Evolutionary conservation across 2,797 vertebrate genomes (phyloP).

Genomic region (Rhincodon typus): DNA sequence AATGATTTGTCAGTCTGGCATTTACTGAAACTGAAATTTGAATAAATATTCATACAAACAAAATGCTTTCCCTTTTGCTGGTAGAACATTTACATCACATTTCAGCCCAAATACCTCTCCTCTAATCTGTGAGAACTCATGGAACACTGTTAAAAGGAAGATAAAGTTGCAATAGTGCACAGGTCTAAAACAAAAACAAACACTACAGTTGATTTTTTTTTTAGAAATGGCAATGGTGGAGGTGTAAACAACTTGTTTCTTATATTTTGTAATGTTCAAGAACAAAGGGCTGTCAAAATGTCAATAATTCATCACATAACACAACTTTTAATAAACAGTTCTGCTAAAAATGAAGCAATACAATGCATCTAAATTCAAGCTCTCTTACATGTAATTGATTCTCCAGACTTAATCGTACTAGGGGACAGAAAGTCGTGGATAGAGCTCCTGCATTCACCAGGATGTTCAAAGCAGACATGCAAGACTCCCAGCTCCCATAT

Average conservation of each 20-base stretch:
- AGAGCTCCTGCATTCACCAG: not conserved
- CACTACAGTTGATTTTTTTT: not conserved
- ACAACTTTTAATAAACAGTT: not conserved
- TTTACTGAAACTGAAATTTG: not conserved
- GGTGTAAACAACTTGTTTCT: not conserved
- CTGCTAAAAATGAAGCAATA: not conserved
- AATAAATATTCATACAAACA: not conserved
- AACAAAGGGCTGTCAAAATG: not conserved
- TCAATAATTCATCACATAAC: not conserved
- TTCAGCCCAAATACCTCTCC: not conserved
- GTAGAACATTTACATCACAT: not conserved
- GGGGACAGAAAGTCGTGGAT: not conserved
- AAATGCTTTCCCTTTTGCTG: not conserved
- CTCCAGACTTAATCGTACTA: not conserved
- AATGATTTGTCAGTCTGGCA: not conserved
- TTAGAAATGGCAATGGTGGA: slow-evolving; percentile 32
- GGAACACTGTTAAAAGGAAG: not conserved
- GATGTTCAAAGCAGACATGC: not conserved
- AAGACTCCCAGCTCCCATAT: not conserved
- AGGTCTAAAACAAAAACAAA: slow-evolving; percentile 9
- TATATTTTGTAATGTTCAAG: not conserved
- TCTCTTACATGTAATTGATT: not conserved
- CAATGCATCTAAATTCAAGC: not conserved
- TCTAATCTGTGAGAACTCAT: not conserved
- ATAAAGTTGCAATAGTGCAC: not conserved